phyloP scores from a whole-genome alignment of 64 coral and sea anemone genomes.

The Dendrophyllia cribrosa region DNA sequence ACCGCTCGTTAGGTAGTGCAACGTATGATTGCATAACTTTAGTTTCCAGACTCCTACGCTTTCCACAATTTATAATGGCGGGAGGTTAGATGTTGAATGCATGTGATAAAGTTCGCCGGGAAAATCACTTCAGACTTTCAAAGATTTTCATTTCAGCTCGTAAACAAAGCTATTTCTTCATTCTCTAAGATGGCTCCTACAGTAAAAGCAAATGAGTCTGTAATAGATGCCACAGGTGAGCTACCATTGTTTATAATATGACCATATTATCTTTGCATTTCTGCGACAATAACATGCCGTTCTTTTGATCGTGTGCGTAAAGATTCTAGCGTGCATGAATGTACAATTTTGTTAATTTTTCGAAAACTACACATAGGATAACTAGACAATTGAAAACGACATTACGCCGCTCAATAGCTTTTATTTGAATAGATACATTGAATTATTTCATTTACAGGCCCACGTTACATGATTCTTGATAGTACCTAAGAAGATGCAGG shows the following conservation, averaged over 20 bases:
- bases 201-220: constrained; percentile 4
- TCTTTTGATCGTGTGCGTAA: too few relatives aligned
- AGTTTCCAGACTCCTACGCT: neutral
- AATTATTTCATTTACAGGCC: too few relatives aligned
- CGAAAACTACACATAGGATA: too few relatives aligned
- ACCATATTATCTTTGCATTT: neutral
- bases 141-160: neutral
- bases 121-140: neutral
- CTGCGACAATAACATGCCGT: too few relatives aligned
- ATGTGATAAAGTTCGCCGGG: neutral
- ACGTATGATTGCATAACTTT: neutral
- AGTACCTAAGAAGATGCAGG: too few relatives aligned
- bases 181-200: constrained; percentile 42
- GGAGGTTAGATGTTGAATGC: neutral
- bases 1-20: neutral
- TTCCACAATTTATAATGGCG: constrained; percentile 17
- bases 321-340: too few relatives aligned
- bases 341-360: too few relatives aligned
- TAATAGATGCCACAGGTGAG: neutral
- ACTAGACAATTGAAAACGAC: too few relatives aligned
- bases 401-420: too few relatives aligned
- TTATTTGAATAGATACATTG: too few relatives aligned
- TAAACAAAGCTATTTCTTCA: neutral
- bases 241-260: neutral
- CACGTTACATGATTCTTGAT: too few relatives aligned